phyloP scores from a whole-genome alignment of 53 echinoderm and acorn worm species.

The Mesocentrotus franciscanus region DNA sequence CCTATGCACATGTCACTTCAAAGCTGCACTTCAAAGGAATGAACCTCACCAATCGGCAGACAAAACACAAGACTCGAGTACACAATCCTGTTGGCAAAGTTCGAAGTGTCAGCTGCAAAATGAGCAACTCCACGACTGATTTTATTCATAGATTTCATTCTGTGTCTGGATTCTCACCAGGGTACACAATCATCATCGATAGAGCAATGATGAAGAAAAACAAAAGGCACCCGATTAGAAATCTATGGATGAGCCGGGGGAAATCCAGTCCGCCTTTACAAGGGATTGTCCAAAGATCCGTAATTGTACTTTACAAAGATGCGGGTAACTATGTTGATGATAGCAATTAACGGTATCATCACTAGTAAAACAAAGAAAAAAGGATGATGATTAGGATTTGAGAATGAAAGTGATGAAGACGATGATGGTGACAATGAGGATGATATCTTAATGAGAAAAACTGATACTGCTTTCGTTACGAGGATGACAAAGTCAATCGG shows the following conservation, averaged over 20 bases:
- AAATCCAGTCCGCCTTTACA: background rate
- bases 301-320: background rate
- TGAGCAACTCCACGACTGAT: background rate
- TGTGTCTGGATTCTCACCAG: slow-evolving; percentile 41
- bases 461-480: no score
- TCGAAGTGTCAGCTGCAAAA: slow-evolving; percentile 24
- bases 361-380: no score
- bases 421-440: background rate
- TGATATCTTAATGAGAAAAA: background rate
- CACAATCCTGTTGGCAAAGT: background rate
- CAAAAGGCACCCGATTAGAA: slow-evolving; percentile 39
- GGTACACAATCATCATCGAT: slow-evolving; percentile 9
- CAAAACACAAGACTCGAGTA: background rate
- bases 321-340: background rate
- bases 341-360: background rate
- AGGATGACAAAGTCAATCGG: no score
- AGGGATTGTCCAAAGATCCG: background rate
- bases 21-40: background rate
- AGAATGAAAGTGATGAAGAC: background rate
- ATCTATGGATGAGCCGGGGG: background rate
- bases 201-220: slow-evolving; percentile 44
- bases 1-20: background rate
- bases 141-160: slow-evolving; percentile 34
- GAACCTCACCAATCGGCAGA: background rate
- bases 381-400: no score